A percentile compares a stretch with the other conserved stretches of the same genome.
phyloP scores from a whole-genome alignment of 2,888 invertebrate species.

The Drosophila nigritarsus region DNA sequence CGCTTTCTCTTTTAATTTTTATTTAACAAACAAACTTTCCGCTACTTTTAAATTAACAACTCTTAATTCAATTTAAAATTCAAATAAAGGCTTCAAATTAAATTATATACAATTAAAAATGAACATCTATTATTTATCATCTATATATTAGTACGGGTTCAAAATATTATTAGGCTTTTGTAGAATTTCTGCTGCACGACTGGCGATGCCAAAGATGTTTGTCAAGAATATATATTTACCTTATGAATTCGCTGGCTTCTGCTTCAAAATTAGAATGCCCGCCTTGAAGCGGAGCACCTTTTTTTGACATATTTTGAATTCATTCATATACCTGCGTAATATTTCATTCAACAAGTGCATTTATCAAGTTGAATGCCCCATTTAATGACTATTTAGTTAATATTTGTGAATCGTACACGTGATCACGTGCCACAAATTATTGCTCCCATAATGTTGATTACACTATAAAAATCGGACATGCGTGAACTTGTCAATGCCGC shows the following conservation, averaged over 20 bases:
- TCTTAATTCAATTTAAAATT: neutral
- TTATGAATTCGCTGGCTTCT: neutral
- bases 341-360: constrained; percentile 35
- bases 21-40: neutral
- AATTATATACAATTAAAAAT: neutral
- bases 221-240: neutral
- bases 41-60: neutral
- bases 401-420: constrained; percentile 18
- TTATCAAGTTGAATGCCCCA: constrained; percentile 20
- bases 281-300: constrained; percentile 3
- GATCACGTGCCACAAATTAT: constrained; percentile 48
- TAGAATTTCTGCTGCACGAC: neutral
- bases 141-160: too few relatives aligned
- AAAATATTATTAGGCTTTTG: neutral
- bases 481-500: constrained; percentile 47
- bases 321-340: constrained; percentile 6
- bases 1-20: neutral
- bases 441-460: constrained; percentile 45
- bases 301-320: neutral
- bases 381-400: constrained; percentile 23
- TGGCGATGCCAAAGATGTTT: neutral
- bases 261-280: neutral
- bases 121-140: too few relatives aligned
- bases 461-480: constrained; percentile 52
- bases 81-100: neutral